phyloP scores from a whole-genome alignment of 2,113 vertebrate genomes.

The Columba janthina region DNA sequence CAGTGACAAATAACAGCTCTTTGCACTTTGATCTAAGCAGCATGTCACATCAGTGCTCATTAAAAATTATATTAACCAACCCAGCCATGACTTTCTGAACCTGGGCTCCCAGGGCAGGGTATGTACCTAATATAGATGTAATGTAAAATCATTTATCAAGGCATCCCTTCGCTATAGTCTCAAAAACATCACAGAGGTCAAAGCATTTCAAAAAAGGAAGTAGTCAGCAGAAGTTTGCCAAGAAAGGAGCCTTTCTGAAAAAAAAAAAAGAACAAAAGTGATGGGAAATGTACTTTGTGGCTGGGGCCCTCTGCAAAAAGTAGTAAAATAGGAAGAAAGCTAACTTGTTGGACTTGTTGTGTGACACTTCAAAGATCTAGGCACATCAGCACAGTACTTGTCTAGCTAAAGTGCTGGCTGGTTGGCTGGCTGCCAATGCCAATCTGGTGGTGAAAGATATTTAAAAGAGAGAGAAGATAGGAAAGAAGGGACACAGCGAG shows the following conservation, averaged over 20 bases:
- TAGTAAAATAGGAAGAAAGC: slow-evolving; percentile 36
- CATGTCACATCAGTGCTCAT: neutral
- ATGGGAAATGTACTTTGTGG: neutral
- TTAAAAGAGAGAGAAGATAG: neutral
- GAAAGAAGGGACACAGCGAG: neutral
- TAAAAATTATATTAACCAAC: slow-evolving; percentile 13
- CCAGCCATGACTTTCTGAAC: slow-evolving; percentile 32
- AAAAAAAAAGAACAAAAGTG: neutral
- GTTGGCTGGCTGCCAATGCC: neutral
- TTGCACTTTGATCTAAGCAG: slow-evolving; percentile 35
- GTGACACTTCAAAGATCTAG: slow-evolving; percentile 55
- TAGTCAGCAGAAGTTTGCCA: neutral
- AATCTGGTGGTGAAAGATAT: slow-evolving; percentile 2
- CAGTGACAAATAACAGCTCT: slow-evolving; percentile 3
- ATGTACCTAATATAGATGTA: neutral
- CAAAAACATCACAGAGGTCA: neutral
- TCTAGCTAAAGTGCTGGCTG: neutral
- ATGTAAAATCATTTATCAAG: neutral
- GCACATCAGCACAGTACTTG: slow-evolving; percentile 5
- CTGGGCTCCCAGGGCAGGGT: neutral
- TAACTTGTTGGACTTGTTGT: slow-evolving; percentile 39
- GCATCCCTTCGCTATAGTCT: neutral
- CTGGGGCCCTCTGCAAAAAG: neutral
- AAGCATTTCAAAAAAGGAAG: neutral
- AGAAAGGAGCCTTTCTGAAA: neutral